These are phyloP conservation scores for Batillaria attramentaria DNA, from an alignment of 1,140 invertebrate genomes.

Conservation along the genomic window DNA sequence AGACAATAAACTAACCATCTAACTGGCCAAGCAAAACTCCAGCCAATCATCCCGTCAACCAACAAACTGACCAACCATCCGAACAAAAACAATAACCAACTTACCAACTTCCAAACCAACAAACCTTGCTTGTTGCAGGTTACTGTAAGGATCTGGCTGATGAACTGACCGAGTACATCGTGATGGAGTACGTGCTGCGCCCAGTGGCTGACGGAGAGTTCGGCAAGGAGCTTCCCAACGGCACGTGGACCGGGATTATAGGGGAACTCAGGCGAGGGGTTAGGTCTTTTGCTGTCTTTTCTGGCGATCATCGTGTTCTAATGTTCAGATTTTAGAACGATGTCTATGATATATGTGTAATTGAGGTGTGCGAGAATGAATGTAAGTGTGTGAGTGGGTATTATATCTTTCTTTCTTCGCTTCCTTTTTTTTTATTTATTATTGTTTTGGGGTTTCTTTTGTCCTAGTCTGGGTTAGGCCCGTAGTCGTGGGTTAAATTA, in stretches of 20 bases:
- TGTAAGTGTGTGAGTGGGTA: no score
- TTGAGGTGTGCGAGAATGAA: no score
- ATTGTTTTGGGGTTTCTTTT: no score
- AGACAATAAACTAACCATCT: no score
- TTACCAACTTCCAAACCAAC: neutral
- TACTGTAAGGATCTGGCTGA: conserved; percentile 66
- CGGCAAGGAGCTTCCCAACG: conserved; percentile 85
- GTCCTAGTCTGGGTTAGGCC: no score
- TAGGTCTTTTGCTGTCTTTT: conserved; percentile 51
- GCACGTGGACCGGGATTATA: conserved; percentile 76
- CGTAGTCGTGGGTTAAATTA: no score
- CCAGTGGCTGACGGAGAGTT: conserved; percentile 95
- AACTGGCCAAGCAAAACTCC: neutral
- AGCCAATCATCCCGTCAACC: neutral
- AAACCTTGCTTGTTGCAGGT: conserved; percentile 47
- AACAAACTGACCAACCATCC: neutral
- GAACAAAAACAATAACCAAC: neutral
- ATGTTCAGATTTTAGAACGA: neutral
- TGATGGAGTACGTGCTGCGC: conserved; percentile 89
- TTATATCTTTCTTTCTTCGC: no score
- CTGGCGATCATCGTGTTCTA: neutral
- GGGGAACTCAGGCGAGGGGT: conserved; percentile 72
- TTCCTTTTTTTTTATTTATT: no score
- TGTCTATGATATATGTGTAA: neutral
- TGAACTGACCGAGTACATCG: conserved; percentile 48